phyloP scores from a whole-genome alignment of 2,113 vertebrate species.

The Siniperca chuatsi region DNA sequence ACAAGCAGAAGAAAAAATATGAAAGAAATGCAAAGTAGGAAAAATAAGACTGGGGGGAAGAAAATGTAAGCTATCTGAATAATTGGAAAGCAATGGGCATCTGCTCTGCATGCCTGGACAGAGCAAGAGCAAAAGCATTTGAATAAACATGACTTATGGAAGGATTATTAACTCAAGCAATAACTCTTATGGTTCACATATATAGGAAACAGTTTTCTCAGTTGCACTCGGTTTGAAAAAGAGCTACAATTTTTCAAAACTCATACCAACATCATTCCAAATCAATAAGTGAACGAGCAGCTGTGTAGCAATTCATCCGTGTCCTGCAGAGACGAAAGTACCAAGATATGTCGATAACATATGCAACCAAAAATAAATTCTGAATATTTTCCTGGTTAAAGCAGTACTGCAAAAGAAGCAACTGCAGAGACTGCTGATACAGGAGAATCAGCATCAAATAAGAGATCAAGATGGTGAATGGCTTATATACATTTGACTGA shows the following conservation, averaged over 20 bases:
- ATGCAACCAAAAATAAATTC: not conserved
- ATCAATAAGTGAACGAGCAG: not conserved
- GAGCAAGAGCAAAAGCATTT: not conserved
- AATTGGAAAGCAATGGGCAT: constrained; percentile 15
- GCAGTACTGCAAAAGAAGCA: not conserved
- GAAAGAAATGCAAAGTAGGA: constrained; percentile 9
- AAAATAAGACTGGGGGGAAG: not conserved
- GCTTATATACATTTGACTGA: constrained; percentile 25
- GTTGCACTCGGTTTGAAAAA: not conserved
- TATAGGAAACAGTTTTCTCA: not conserved
- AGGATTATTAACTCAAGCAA: not conserved
- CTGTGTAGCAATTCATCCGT: not conserved
- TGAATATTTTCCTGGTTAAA: not conserved
- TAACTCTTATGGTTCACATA: not conserved
- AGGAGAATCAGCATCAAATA: constrained; percentile 6
- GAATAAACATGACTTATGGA: constrained; percentile 25
- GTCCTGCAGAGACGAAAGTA: constrained; percentile 8
- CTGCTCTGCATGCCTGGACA: not conserved
- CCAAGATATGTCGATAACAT: not conserved
- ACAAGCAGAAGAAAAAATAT: not conserved
- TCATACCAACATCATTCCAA: not conserved
- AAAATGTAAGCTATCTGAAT: constrained; percentile 16
- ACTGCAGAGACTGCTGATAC: not conserved
- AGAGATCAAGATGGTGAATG: constrained; percentile 5
- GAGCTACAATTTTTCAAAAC: not conserved